Base-by-base conservation (phyloP, 2,888 invertebrate species). In the Cremastinae sp. region DNA sequence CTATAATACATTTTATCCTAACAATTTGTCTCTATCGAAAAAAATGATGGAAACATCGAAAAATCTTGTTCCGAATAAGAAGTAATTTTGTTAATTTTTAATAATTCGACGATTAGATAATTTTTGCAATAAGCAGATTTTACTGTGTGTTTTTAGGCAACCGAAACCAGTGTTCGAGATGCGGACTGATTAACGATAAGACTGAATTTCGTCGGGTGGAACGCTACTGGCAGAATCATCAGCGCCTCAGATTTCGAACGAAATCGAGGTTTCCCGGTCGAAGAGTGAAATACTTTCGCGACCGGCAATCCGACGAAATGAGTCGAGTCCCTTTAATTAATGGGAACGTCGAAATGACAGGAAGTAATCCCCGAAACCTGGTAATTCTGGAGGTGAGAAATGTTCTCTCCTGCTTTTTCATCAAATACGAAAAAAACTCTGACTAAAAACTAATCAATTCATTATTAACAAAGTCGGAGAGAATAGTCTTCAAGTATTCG, bases 311-410 rank as follows among this genome's bases (percentile, higher is more conserved):
- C 69, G 9, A 61, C 77, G 70, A 64, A 74, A 86, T 86, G 85
- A 83, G 84, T 51, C 83, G 81, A 69, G 80, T 80, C 16, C 83
- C 86, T 10, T 72, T 87, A 10, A 81, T 86, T 9, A 22, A 74
- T 0, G 20, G 74, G 2, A 77, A 78, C n/a, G 77, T 68, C 12
- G 75, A 22, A 28, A 51, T 75, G 28, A 39, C 77, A 14, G 53
- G 64, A 2, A 70, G 65, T 4, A 70, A 82, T 64, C 66, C 80
- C 7, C 74, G 62, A 18, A 83, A 83, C 20, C 80, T 80, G 65
- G 85, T 87, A 8, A 83, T 84, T 20, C 81, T 88, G 9, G 86
- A 88, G 86, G 88, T 87, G 69, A 55, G 72, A 53, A 20, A 16
- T 43, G 18, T 51, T 8, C 14, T 56, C n/a, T n/a, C n/a, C n/a